Evolutionary conservation across 2,797 vertebrate genomes (phyloP).

Genomic region (Channallabes apus): DNA sequence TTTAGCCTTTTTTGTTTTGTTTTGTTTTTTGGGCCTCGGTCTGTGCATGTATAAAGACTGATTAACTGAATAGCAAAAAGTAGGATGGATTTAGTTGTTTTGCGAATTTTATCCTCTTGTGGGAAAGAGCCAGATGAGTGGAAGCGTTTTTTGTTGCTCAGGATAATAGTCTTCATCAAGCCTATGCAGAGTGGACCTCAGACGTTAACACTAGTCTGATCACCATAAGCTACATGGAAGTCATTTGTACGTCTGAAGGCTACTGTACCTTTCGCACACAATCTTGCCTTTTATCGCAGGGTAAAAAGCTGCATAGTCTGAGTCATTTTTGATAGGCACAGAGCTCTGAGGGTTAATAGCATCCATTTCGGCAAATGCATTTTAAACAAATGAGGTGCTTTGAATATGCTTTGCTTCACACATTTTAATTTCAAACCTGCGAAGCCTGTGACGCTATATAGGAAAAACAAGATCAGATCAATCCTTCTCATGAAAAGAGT

Average conservation of each 20-base stretch:
- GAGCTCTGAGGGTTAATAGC: not conserved
- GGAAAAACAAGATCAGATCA: constrained; percentile 68
- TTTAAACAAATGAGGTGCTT: constrained; percentile 49
- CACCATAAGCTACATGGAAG: not conserved
- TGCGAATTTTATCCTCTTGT: constrained; percentile 40
- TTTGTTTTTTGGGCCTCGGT: not conserved
- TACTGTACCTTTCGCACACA: not conserved
- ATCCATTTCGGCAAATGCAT: constrained; percentile 20
- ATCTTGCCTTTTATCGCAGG: not conserved
- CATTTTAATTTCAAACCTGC: constrained; percentile 48
- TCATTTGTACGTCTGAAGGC: not conserved
- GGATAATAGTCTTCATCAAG: constrained; percentile 49
- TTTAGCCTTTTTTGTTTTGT: constrained; percentile 54
- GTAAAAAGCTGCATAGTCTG: not conserved
- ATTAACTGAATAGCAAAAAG: constrained; percentile 63
- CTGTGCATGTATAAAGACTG: constrained; percentile 38
- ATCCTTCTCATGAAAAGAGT: constrained; percentile 64
- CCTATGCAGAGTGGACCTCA: constrained; percentile 33
- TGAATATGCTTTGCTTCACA: constrained; percentile 26
- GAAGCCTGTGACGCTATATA: constrained; percentile 66
- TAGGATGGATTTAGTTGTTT: constrained; percentile 71
- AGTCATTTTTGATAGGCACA: not conserved
- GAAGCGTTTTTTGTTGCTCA: constrained; percentile 41
- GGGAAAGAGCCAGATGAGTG: constrained; percentile 47
- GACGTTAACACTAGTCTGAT: constrained; percentile 39